Evolutionary conservation across 2,113 vertebrate genomes (phyloP).

Genomic region (Erythrocebus patas): DNA sequence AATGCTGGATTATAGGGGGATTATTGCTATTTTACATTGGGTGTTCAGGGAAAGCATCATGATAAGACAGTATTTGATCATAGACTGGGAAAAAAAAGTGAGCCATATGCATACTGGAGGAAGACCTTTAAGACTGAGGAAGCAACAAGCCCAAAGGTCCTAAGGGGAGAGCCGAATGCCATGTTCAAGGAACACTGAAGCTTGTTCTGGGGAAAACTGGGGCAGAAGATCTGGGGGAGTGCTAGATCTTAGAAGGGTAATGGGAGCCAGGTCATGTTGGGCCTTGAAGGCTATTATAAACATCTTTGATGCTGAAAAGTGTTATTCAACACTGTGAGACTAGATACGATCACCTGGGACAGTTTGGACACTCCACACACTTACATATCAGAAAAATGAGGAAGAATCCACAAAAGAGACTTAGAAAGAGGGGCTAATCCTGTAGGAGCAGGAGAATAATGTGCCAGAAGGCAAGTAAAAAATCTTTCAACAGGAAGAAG

Average conservation of each 20-base stretch:
- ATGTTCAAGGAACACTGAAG: neutral
- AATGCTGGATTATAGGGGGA: neutral
- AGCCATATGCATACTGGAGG: neutral
- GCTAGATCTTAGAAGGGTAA: neutral
- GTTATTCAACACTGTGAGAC: neutral
- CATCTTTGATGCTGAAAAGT: neutral
- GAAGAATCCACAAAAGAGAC: neutral
- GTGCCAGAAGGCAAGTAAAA: neutral
- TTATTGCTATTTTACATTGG: neutral
- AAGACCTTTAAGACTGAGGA: neutral
- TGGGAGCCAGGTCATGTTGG: neutral
- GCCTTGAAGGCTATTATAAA: neutral
- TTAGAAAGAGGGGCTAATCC: neutral
- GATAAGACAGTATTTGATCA: neutral
- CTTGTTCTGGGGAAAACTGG: neutral
- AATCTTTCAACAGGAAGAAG: neutral
- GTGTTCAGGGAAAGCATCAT: neutral
- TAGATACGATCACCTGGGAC: neutral
- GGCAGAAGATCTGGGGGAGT: neutral
- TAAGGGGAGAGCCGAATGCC: neutral
- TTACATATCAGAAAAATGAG: neutral
- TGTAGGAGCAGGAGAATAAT: neutral
- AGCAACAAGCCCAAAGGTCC: neutral
- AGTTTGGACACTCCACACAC: neutral
- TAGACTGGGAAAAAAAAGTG: neutral